Evolutionary conservation across 2,113 vertebrate genomes (phyloP).

Genomic region (Meriones unguiculatus): DNA sequence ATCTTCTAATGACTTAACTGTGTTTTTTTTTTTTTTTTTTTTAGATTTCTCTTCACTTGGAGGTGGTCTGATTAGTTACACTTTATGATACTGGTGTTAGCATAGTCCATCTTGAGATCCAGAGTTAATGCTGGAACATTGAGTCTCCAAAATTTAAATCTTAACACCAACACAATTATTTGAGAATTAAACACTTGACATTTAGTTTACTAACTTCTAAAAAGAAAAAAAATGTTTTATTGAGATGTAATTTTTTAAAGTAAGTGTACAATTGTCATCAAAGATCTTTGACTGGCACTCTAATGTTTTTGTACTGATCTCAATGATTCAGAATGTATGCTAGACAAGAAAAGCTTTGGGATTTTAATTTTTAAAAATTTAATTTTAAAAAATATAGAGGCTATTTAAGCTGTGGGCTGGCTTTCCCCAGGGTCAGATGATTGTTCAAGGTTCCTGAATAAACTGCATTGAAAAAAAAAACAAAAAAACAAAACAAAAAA

Average conservation of each 20-base stretch:
- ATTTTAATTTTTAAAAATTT: not conserved
- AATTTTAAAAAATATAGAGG: too few relatives aligned
- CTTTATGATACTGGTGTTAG: too few relatives aligned
- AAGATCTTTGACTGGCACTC: not conserved
- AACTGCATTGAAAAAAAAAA: too few relatives aligned
- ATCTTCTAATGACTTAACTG: not conserved
- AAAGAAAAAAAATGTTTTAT: not conserved
- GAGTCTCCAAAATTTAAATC: not conserved
- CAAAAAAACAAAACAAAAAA: too few relatives aligned
- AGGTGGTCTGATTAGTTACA: not conserved
- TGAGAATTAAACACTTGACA: not conserved
- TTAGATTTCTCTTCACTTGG: not conserved
- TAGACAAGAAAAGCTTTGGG: not conserved
- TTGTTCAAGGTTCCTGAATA: too few relatives aligned
- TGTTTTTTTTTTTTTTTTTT: not conserved
- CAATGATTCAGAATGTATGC: not conserved
- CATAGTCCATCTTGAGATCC: not conserved
- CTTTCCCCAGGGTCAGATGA: too few relatives aligned
- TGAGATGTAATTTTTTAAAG: not conserved
- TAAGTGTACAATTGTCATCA: not conserved
- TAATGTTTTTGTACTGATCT: not conserved
- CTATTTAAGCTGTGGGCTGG: too few relatives aligned
- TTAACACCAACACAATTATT: not conserved
- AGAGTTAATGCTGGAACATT: not conserved
- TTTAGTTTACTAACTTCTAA: constrained; percentile 5